Evolutionary conservation across 2,113 vertebrate species (phyloP).

Genomic region (Cettia cetti): DNA sequence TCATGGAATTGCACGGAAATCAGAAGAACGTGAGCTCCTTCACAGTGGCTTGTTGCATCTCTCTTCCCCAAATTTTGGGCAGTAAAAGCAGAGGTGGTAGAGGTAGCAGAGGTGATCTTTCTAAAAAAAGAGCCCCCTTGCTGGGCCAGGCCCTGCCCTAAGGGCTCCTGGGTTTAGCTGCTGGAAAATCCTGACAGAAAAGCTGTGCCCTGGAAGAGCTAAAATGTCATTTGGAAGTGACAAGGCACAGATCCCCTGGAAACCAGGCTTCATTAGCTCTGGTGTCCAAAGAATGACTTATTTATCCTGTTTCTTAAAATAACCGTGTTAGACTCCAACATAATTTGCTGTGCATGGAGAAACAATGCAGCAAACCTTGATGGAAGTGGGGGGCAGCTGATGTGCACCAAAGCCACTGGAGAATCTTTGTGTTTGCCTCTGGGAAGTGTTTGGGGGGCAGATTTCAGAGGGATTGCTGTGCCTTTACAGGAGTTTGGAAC

Average conservation of each 20-base stretch:
- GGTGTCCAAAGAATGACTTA: background rate
- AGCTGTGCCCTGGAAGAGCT: background rate
- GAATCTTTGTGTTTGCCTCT: background rate
- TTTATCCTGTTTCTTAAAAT: slow-evolving; percentile 26
- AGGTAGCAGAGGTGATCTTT: too few relatives aligned
- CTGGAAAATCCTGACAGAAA: background rate
- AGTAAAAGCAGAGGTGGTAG: background rate
- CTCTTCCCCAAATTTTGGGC: background rate
- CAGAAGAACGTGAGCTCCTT: background rate
- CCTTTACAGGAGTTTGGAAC: background rate
- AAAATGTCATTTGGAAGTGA: background rate
- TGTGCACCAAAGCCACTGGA: background rate
- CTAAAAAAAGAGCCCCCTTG: too few relatives aligned
- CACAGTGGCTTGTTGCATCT: background rate
- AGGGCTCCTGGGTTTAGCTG: background rate
- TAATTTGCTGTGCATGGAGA: background rate
- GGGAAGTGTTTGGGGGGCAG: background rate
- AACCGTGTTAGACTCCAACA: background rate
- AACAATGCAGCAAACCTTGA: background rate
- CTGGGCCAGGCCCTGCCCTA: background rate
- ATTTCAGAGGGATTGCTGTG: background rate
- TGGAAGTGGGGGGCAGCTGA: background rate
- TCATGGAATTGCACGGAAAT: background rate
- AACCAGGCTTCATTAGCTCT: slow-evolving; percentile 12
- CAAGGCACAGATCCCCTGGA: slow-evolving; percentile 9